Conservation (phyloP, 2,113 vertebrate genomes). For the Paramormyrops kingsleyae region DNA sequence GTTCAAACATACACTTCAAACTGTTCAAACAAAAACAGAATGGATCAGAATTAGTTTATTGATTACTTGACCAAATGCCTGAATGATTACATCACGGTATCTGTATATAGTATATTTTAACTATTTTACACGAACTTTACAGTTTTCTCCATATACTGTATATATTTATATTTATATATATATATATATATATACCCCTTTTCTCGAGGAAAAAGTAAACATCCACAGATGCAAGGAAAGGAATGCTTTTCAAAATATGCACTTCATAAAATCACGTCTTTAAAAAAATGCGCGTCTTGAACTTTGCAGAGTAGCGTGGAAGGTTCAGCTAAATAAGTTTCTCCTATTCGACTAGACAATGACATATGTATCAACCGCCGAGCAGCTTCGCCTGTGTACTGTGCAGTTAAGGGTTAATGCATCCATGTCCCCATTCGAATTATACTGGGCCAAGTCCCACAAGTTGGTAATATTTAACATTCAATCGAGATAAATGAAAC, state of each 20-base stretch:
- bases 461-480: neutral
- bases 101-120: conserved; percentile 54
- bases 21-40: neutral
- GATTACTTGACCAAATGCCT: conserved; percentile 61
- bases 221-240: conserved; percentile 59
- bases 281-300: conserved; percentile 37
- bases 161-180: conserved; percentile 43
- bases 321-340: conserved; percentile 26
- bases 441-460: neutral
- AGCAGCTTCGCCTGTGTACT: conserved; percentile 12
- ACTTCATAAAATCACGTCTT: conserved; percentile 66
- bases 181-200: conserved; percentile 43
- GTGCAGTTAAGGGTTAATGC: conserved; percentile 16
- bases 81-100: conserved; percentile 60
- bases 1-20: neutral
- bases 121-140: conserved; percentile 72
- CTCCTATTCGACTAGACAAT: neutral
- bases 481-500: neutral
- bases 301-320: neutral
- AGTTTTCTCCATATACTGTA: conserved; percentile 54
- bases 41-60: conserved; percentile 62
- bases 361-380: neutral
- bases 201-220: conserved; percentile 54
- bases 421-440: neutral
- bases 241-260: conserved; percentile 65